phyloP scores from a whole-genome alignment of 2,797 vertebrate species.

The Phrynocephalus vlangalii region DNA sequence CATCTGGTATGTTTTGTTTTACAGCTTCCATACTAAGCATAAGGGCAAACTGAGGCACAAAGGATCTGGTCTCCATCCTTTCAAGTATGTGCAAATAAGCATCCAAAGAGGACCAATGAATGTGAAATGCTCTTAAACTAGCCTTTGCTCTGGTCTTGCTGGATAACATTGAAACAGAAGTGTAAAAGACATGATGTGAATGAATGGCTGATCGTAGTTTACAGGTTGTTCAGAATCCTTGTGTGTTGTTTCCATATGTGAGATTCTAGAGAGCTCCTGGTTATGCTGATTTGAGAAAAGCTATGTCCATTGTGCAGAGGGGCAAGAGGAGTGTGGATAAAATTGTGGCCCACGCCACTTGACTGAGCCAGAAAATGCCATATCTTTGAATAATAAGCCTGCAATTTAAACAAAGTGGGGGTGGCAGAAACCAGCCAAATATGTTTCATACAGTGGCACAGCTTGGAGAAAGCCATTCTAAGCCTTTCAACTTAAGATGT shows the following conservation, averaged over 20 bases:
- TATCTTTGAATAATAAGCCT: background rate
- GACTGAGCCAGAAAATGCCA: background rate
- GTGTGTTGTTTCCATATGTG: background rate
- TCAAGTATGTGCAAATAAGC: slow-evolving; percentile 83
- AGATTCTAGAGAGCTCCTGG: background rate
- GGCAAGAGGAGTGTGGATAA: too few relatives aligned
- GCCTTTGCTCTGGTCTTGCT: background rate
- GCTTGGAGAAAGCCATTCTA: background rate
- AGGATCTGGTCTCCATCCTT: slow-evolving; percentile 86
- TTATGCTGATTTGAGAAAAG: background rate
- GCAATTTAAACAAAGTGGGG: background rate
- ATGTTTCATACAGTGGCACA: background rate
- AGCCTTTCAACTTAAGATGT: background rate
- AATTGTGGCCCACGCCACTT: background rate
- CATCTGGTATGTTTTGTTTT: slow-evolving; percentile 61
- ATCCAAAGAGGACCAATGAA: slow-evolving; percentile 1
- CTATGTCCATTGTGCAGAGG: background rate
- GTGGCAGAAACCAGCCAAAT: too few relatives aligned
- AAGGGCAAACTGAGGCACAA: slow-evolving; percentile 88
- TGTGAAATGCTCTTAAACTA: background rate
- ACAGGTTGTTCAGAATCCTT: background rate
- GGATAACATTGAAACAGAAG: background rate
- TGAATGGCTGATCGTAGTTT: background rate
- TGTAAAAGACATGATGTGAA: background rate
- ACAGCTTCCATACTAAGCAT: slow-evolving; percentile 88